phyloP scores from a whole-genome alignment of 2,888 invertebrate genomes.

The Aquatica leii region DNA sequence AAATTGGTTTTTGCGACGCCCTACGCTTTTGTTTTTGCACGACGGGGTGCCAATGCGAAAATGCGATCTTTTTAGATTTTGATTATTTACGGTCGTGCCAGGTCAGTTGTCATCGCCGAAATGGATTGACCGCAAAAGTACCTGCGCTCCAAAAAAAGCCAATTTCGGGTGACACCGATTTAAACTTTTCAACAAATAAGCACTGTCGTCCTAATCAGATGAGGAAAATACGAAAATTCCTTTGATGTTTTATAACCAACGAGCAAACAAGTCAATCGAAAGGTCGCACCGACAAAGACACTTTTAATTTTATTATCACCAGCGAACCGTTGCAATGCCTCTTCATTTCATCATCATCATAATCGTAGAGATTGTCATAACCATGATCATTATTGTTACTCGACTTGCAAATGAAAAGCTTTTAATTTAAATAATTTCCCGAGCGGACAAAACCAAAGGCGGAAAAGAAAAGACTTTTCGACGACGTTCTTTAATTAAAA shows the following conservation, averaged over 20 bases:
- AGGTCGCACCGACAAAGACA: constrained; percentile 41
- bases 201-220: constrained; percentile 22
- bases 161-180: background rate
- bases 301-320: constrained; percentile 40
- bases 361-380: no score
- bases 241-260: constrained; percentile 29
- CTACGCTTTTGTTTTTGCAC: constrained; percentile 18
- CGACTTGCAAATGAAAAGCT: no score
- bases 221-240: constrained; percentile 27
- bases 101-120: constrained; percentile 33
- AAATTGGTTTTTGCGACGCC: no score
- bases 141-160: constrained; percentile 13
- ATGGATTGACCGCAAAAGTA: constrained; percentile 32
- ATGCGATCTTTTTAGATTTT: constrained; percentile 11
- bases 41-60: constrained; percentile 24
- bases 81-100: constrained; percentile 30
- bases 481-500: no score
- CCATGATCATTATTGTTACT: no score
- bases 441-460: no score
- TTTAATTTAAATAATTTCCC: no score
- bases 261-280: constrained; percentile 33
- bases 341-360: constrained; percentile 38
- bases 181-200: background rate
- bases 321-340: constrained; percentile 31
- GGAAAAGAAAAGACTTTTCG: no score